Conservation (phyloP, 92 coral and sea anemone species). For the Anthopleura xanthogrammica region DNA sequence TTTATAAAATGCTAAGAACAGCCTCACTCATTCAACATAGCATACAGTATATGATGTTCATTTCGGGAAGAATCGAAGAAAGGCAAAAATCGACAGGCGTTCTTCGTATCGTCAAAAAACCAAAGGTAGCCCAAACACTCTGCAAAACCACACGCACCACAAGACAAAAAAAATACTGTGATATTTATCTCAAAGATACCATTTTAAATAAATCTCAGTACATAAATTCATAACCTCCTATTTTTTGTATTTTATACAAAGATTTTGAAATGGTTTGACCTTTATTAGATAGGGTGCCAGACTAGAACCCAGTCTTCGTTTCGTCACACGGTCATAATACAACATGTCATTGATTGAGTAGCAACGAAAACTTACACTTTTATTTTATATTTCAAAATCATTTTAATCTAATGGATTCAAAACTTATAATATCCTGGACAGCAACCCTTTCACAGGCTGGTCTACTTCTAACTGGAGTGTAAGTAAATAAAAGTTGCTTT, state of each 20-base stretch:
- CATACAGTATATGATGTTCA: too few species aligned
- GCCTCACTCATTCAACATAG: too few species aligned
- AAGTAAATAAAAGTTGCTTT: constrained; percentile 22
- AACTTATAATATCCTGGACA: constrained; percentile 56
- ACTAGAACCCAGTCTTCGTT: constrained; percentile 28
- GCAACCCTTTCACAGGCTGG: constrained; percentile 71
- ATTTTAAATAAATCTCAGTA: neutral
- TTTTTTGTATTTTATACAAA: neutral
- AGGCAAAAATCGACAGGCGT: constrained; percentile 22
- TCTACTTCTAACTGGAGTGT: constrained; percentile 79
- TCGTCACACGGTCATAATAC: constrained; percentile 25
- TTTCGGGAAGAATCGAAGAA: neutral
- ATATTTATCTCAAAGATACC: neutral
- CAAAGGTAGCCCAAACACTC: constrained; percentile 16
- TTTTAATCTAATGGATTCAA: constrained; percentile 45
- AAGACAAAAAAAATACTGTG: neutral
- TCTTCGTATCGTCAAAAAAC: neutral
- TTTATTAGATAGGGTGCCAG: neutral
- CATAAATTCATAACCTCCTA: neutral
- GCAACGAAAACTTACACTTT: neutral
- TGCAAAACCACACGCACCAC: neutral
- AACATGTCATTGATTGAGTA: neutral
- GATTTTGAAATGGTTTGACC: neutral
- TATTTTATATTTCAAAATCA: neutral
- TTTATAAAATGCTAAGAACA: neutral